Conservation (phyloP, 2,888 invertebrate species). For the Homarus gammarus region DNA sequence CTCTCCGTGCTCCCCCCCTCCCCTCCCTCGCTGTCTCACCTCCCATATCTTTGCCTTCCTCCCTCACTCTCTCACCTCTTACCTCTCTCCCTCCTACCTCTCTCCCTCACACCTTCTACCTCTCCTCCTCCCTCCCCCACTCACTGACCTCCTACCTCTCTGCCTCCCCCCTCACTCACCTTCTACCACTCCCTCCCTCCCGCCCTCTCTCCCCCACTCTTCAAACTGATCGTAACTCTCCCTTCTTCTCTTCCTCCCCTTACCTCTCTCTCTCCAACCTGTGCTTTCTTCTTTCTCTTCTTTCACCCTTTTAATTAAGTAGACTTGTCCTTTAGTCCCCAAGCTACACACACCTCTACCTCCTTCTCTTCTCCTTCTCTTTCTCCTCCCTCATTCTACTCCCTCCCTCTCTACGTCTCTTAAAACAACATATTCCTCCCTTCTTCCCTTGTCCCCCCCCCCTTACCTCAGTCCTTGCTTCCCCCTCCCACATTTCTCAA, state of each 20-base stretch:
- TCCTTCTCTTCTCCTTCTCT: background rate
- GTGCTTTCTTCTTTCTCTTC: no score
- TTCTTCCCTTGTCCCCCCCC: background rate
- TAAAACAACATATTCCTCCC: background rate
- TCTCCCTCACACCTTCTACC: background rate
- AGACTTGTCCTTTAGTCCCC: background rate
- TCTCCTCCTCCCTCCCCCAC: no score
- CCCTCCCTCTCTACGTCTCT: no score
- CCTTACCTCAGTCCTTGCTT: background rate
- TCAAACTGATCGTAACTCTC: no score
- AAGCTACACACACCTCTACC: background rate
- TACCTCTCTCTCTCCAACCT: no score
- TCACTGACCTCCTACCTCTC: no score
- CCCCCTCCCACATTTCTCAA: background rate
- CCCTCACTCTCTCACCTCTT: background rate
- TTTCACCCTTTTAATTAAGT: no score
- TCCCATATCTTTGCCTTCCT: background rate
- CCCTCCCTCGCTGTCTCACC: background rate
- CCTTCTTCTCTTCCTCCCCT: no score
- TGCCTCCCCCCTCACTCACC: no score
- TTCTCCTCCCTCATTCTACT: no score
- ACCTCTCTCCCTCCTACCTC: background rate
- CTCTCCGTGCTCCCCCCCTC: background rate
- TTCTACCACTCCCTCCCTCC: no score
- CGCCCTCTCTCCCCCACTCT: no score